These are phyloP conservation scores for Lycodopsis pacificus DNA, from an alignment of 2,797 vertebrate genomes.

Conservation along the genomic window DNA sequence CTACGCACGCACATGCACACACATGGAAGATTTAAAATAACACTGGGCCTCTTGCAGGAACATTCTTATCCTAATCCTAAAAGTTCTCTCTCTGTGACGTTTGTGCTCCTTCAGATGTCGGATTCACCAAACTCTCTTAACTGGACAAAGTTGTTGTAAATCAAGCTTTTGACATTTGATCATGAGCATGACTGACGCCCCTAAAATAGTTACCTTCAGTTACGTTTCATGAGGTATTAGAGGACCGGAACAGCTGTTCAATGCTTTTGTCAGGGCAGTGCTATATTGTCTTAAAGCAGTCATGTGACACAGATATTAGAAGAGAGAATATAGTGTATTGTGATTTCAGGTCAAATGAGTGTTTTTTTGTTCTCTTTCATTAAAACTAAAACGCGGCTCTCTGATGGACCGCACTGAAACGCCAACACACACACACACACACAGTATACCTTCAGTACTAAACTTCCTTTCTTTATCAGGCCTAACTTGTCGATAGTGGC, in stretches of 20 bases:
- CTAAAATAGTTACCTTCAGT: no score
- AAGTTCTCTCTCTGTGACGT: background rate
- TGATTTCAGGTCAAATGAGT: background rate
- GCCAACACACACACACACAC: background rate
- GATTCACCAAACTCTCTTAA: background rate
- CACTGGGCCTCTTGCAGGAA: background rate
- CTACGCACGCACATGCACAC: background rate
- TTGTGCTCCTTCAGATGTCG: background rate
- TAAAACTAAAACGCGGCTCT: background rate
- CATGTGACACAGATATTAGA: background rate
- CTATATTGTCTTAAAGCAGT: background rate
- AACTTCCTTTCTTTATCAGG: constrained; percentile 56
- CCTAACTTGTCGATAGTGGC: constrained; percentile 48
- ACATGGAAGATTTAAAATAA: background rate
- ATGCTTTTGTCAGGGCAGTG: background rate
- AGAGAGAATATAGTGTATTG: background rate
- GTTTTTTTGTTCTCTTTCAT: background rate
- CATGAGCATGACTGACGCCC: background rate
- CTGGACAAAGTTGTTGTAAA: background rate
- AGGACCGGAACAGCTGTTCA: background rate
- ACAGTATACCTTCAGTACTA: constrained; percentile 3
- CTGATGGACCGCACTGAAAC: background rate
- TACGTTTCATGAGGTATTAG: no score
- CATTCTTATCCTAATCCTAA: background rate
- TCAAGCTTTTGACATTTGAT: background rate